Evolutionary conservation across 2,113 vertebrate genomes (phyloP).

Genomic region (Loxodonta africana): DNA sequence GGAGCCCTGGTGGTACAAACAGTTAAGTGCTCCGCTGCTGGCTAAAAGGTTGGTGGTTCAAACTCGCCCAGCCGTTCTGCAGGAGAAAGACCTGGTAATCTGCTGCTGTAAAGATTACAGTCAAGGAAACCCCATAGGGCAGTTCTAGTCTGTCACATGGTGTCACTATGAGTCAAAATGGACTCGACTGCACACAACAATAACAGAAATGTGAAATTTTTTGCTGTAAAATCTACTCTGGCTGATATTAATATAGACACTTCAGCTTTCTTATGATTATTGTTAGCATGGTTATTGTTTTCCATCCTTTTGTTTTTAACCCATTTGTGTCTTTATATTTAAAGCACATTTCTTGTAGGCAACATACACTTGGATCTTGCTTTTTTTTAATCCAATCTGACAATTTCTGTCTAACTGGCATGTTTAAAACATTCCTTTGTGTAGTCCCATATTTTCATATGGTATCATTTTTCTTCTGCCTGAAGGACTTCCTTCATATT

Average conservation of each 20-base stretch:
- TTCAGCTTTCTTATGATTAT: neutral
- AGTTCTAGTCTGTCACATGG: too few species aligned
- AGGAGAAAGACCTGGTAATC: too few species aligned
- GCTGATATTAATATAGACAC: neutral
- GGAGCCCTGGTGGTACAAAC: too few species aligned
- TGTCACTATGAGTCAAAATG: too few species aligned
- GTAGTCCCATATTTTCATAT: neutral
- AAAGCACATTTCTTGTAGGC: neutral
- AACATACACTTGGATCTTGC: neutral
- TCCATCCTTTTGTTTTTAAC: neutral
- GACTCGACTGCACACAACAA: too few species aligned
- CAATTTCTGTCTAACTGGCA: neutral
- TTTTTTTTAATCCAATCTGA: neutral
- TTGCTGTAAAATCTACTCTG: conserved; percentile 37
- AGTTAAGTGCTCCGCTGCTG: neutral
- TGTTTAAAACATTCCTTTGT: neutral
- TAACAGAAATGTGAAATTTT: too few species aligned
- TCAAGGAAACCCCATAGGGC: too few species aligned
- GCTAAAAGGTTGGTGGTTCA: neutral
- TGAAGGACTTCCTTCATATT: neutral
- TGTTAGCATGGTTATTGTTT: neutral
- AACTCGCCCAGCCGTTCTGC: too few species aligned
- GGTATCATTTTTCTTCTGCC: neutral
- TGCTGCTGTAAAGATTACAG: too few species aligned
- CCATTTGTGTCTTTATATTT: neutral